These are phyloP conservation scores for Hyperoplus lanceolatus DNA, from an alignment of 2,797 vertebrate species.

Conservation along the genomic window DNA sequence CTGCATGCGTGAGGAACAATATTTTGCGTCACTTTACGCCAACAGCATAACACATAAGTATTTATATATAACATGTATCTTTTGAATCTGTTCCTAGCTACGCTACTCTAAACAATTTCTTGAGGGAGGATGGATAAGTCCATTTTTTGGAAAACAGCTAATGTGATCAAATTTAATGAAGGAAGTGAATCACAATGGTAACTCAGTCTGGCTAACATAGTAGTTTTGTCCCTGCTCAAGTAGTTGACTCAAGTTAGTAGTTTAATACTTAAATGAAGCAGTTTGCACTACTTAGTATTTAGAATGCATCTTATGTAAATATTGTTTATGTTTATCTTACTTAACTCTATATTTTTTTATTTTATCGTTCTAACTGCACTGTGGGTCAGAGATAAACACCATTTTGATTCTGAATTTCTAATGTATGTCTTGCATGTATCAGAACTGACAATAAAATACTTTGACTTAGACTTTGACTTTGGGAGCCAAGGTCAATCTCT, in stretches of 20 bases:
- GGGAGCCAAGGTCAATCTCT: conserved; percentile 26
- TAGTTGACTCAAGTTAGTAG: neutral
- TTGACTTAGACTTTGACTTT: neutral
- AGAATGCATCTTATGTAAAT: too few relatives aligned
- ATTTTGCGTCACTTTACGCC: neutral
- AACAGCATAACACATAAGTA: neutral
- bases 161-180: neutral
- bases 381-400: too few relatives aligned
- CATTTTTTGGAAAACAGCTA: too few relatives aligned
- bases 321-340: too few relatives aligned
- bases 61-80: neutral
- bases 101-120: neutral
- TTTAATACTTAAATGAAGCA: conserved; percentile 38
- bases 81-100: neutral
- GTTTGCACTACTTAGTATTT: neutral
- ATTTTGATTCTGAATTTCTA: too few relatives aligned
- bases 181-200: conserved; percentile 16
- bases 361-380: too few relatives aligned
- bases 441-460: too few relatives aligned
- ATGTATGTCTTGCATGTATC: too few relatives aligned
- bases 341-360: too few relatives aligned
- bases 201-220: neutral
- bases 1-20: too few relatives aligned
- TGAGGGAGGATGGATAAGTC: too few relatives aligned
- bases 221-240: conserved; percentile 8